Evolutionary conservation across 35 echinoderm and acorn worm genomes (phyloP).

Genomic region (Lytechinus variegatus): DNA sequence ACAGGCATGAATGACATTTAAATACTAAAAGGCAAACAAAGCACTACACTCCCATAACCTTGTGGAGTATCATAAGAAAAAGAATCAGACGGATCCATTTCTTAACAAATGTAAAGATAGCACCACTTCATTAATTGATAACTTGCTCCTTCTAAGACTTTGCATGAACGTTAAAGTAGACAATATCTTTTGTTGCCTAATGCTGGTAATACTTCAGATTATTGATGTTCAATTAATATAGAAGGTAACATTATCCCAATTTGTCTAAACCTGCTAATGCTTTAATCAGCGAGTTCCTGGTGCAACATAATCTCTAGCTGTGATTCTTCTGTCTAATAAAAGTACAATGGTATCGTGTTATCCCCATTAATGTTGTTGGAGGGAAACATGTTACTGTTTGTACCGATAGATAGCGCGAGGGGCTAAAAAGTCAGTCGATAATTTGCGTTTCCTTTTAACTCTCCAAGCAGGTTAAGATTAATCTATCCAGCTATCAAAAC

Average conservation of each 20-base stretch:
- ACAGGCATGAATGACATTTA: neutral
- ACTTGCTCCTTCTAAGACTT: neutral
- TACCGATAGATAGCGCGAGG: neutral
- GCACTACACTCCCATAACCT: neutral
- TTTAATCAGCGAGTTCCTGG: constrained; percentile 37
- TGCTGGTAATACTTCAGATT: neutral
- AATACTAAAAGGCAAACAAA: neutral
- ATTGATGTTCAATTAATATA: neutral
- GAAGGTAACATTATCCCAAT: constrained; percentile 27
- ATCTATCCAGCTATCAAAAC: neutral
- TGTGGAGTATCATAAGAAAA: neutral
- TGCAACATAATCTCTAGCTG: neutral
- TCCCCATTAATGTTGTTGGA: neutral
- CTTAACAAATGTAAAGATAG: neutral
- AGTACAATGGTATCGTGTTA: constrained; percentile 44
- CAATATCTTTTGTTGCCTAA: neutral
- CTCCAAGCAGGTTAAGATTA: neutral
- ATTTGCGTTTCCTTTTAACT: neutral
- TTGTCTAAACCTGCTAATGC: constrained; percentile 36
- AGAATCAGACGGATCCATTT: neutral
- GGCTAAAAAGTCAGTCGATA: constrained; percentile 2
- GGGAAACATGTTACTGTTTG: neutral
- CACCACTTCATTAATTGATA: neutral
- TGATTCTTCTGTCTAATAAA: neutral
- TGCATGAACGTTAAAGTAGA: neutral